These are phyloP conservation scores for Polydrusus pterygomalis DNA, from an alignment of 2,888 invertebrate species.

Conservation along the genomic window DNA sequence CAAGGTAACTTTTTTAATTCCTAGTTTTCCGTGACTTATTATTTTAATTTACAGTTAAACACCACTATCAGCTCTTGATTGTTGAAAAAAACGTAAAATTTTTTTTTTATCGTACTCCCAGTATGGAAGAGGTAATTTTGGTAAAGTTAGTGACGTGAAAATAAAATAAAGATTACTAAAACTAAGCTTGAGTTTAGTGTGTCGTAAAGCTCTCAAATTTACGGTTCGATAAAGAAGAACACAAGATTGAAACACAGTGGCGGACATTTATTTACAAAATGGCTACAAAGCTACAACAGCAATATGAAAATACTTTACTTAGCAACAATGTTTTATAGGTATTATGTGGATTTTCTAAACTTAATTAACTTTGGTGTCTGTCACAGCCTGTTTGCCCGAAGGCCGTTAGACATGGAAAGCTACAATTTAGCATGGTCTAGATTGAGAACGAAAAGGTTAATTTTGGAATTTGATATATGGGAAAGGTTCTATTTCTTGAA, in stretches of 20 bases:
- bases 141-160: conserved; percentile 29
- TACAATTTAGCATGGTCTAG: too few relatives aligned
- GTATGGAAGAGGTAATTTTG: neutral
- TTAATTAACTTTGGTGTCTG: too few relatives aligned
- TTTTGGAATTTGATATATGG: too few relatives aligned
- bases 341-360: too few relatives aligned
- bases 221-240: conserved; percentile 62
- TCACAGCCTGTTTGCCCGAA: too few relatives aligned
- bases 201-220: conserved; percentile 66
- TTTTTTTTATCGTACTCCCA: neutral
- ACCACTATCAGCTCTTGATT: neutral
- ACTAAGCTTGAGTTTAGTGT: conserved; percentile 61
- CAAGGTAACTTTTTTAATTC: conserved; percentile 79
- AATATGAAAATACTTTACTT: too few relatives aligned
- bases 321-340: too few relatives aligned
- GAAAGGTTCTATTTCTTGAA: too few relatives aligned
- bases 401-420: too few relatives aligned
- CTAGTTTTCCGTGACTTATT: neutral
- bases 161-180: conserved; percentile 29
- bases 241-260: conserved; percentile 53
- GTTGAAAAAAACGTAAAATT: neutral
- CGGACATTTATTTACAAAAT: neutral
- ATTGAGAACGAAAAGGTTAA: too few relatives aligned
- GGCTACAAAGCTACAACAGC: too few relatives aligned
- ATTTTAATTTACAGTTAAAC: neutral